Evolutionary conservation across 2,888 invertebrate species (phyloP).

Genomic region (Pandemis corylana): DNA sequence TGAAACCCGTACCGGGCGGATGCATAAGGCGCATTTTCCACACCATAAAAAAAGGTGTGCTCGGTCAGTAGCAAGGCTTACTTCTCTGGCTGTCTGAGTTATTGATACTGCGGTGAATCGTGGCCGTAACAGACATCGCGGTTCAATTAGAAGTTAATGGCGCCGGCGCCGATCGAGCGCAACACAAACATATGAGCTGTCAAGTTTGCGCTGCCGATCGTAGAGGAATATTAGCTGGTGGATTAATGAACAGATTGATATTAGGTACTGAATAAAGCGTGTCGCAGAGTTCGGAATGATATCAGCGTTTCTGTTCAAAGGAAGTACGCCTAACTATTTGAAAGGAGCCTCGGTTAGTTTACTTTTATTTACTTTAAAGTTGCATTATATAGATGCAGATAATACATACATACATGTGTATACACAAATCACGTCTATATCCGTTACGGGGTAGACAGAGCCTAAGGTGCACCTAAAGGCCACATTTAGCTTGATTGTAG

Average conservation of each 20-base stretch:
- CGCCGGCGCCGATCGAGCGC: not conserved
- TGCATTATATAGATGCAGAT: no score
- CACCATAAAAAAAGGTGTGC: no score
- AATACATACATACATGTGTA: no score
- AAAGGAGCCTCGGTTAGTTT: no score
- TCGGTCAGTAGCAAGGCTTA: not conserved
- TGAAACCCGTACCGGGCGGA: no score
- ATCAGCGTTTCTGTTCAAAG: not conserved
- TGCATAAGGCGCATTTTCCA: no score
- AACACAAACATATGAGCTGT: conserved; percentile 5
- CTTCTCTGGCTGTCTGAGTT: not conserved
- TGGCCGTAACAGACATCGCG: conserved; percentile 10
- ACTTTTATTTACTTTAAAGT: no score
- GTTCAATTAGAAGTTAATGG: conserved; percentile 21
- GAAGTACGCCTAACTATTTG: not conserved
- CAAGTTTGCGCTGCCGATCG: conserved; percentile 1
- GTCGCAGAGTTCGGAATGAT: not conserved
- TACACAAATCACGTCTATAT: no score
- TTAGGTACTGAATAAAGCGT: not conserved
- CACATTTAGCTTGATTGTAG: no score
- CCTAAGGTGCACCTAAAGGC: no score
- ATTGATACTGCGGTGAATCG: conserved; percentile 17
- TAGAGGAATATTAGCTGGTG: not conserved
- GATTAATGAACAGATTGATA: not conserved
- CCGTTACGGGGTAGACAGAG: no score